Conservation (phyloP, 2,113 vertebrate genomes). For the Lipotes vexillifer region DNA sequence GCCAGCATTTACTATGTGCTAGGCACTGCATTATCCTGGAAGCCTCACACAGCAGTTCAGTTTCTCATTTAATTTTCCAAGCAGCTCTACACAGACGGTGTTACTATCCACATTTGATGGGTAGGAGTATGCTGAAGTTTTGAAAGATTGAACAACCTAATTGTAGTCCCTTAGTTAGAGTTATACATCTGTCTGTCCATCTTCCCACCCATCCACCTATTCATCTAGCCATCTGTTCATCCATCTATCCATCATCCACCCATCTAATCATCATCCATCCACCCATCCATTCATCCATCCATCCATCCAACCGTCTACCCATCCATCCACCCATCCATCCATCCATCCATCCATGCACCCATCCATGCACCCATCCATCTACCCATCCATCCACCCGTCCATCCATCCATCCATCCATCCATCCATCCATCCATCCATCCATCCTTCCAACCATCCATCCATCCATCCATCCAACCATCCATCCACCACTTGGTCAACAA, state of each 20-base stretch:
- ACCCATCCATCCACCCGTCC: neutral
- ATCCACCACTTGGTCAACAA: neutral
- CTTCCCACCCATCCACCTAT: neutral
- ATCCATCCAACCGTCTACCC: neutral
- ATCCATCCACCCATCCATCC: fast-evolving
- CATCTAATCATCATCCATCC: neutral
- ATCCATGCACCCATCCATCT: no score
- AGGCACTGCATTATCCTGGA: neutral
- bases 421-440: neutral
- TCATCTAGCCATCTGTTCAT: neutral
- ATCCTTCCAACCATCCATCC: neutral
- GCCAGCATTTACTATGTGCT: neutral
- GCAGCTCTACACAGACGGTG: neutral
- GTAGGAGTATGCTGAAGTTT: neutral
- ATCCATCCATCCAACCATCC: neutral
- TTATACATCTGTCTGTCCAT: neutral
- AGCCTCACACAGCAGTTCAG: neutral
- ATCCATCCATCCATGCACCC: no score
- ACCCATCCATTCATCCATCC: neutral
- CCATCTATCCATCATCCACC: neutral
- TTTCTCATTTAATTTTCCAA: neutral
- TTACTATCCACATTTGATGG: neutral
- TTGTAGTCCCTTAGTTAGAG: neutral
- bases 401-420: neutral
- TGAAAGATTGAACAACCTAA: neutral